Evolutionary conservation across 2,113 vertebrate species (phyloP).

Genomic region (Neodontobutis hainanensis): DNA sequence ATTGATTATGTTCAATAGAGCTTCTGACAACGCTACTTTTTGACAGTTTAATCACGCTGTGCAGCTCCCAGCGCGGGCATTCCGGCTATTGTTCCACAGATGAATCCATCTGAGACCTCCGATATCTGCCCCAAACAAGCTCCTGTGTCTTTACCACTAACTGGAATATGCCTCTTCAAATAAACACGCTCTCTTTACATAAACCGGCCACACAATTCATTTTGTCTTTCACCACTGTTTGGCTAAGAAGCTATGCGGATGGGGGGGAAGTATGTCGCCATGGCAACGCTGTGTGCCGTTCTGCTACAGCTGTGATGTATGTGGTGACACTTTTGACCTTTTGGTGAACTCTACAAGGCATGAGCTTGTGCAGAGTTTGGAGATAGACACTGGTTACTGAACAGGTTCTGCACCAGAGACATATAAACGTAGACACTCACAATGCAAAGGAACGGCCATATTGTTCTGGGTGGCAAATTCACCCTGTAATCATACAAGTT

Average conservation of each 20-base stretch:
- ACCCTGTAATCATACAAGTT: too few species aligned
- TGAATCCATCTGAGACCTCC: constrained; percentile 68
- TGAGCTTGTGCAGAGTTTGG: constrained; percentile 32
- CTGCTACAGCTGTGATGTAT: constrained; percentile 79
- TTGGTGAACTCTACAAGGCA: constrained; percentile 69
- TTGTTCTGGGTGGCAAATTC: constrained; percentile 9
- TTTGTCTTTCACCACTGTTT: constrained; percentile 69
- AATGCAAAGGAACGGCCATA: background rate
- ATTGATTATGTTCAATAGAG: constrained; percentile 70
- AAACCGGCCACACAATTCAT: constrained; percentile 47
- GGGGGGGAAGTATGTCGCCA: constrained; percentile 63
- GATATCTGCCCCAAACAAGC: constrained; percentile 65
- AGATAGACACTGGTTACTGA: constrained; percentile 28
- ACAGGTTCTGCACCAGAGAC: constrained; percentile 20
- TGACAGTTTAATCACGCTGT: constrained; percentile 65
- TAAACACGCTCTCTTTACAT: constrained; percentile 52
- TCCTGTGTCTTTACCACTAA: constrained; percentile 26
- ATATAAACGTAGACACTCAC: constrained; percentile 1
- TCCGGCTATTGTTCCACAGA: constrained; percentile 62
- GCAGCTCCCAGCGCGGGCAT: constrained; percentile 58
- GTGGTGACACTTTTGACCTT: constrained; percentile 77
- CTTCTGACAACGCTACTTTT: constrained; percentile 65
- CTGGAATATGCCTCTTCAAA: constrained; percentile 47
- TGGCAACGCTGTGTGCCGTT: constrained; percentile 74
- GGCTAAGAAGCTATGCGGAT: constrained; percentile 51